Evolutionary conservation across 2,888 invertebrate genomes (phyloP).

Genomic region (Eupithecia insigniata): DNA sequence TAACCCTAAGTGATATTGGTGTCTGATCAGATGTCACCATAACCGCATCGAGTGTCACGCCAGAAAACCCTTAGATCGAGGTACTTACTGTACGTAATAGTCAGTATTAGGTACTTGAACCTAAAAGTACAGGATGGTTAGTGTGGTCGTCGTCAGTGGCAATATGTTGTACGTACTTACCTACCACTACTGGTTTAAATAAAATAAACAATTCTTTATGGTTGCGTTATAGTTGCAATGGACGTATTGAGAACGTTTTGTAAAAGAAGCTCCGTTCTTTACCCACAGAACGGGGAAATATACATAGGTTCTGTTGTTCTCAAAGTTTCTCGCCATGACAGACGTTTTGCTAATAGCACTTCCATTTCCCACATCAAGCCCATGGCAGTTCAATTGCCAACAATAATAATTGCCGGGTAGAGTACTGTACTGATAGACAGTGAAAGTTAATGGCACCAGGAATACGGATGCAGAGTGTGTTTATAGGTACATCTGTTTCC

Average conservation of each 20-base stretch:
- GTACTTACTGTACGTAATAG: background rate
- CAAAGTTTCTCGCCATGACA: background rate
- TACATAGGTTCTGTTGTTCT: background rate
- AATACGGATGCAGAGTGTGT: constrained; percentile 32
- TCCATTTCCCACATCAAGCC: constrained; percentile 20
- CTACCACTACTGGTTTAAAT: no score
- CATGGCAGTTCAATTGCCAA: constrained; percentile 29
- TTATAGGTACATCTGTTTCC: constrained; percentile 30
- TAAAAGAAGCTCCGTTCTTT: no score
- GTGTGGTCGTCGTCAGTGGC: no score
- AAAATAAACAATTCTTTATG: no score
- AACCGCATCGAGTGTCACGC: no score
- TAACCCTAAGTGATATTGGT: background rate
- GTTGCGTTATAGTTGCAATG: no score
- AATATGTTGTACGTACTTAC: no score
- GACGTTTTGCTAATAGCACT: constrained; percentile 3
- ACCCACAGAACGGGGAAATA: background rate
- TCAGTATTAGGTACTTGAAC: no score
- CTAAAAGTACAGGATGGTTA: no score
- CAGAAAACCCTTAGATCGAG: no score
- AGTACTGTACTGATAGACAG: constrained; percentile 28
- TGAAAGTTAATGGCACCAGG: constrained; percentile 41
- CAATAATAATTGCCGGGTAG: background rate
- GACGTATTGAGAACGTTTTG: no score
- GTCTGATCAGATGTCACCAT: no score